A percentile compares a stretch with the other conserved stretches of the same genome.
phyloP scores from a whole-genome alignment of 1,140 invertebrate genomes.

The Papilio dardanus region DNA sequence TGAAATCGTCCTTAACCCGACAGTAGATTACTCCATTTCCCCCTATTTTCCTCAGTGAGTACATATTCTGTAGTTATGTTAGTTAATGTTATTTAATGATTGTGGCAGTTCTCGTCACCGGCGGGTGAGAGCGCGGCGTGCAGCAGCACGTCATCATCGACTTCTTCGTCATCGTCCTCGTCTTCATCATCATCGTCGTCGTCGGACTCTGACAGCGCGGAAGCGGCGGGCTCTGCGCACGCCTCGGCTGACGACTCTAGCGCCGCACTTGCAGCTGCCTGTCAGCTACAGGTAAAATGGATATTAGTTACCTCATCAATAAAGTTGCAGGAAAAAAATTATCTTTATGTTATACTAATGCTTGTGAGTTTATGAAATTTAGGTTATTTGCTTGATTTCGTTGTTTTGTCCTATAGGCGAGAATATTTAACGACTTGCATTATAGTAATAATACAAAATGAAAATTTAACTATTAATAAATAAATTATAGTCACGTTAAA shows the following conservation, averaged over 20 bases:
- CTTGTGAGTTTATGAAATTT: not conserved
- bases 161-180: constrained; percentile 73
- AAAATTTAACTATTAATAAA: not conserved
- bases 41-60: no score
- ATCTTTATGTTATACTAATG: no score
- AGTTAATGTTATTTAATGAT: not conserved
- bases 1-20: no score
- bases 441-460: not conserved
- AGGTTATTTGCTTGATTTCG: not conserved
- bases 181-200: constrained; percentile 75
- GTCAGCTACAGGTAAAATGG: constrained; percentile 70
- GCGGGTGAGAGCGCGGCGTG: constrained; percentile 64
- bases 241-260: constrained; percentile 74
- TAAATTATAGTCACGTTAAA: not conserved
- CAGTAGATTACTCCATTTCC: no score
- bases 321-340: no score
- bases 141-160: constrained; percentile 71
- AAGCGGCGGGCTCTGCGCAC: constrained; percentile 70
- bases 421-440: no score
- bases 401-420: not conserved
- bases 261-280: constrained; percentile 75
- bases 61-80: not conserved
- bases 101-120: constrained; percentile 66
- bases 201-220: constrained; percentile 76
- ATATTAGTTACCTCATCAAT: not conserved